A percentile compares a stretch with the other conserved stretches of the same genome.
Conservation (phyloP, 2,113 vertebrate genomes). For the Ochotona curzoniae region DNA sequence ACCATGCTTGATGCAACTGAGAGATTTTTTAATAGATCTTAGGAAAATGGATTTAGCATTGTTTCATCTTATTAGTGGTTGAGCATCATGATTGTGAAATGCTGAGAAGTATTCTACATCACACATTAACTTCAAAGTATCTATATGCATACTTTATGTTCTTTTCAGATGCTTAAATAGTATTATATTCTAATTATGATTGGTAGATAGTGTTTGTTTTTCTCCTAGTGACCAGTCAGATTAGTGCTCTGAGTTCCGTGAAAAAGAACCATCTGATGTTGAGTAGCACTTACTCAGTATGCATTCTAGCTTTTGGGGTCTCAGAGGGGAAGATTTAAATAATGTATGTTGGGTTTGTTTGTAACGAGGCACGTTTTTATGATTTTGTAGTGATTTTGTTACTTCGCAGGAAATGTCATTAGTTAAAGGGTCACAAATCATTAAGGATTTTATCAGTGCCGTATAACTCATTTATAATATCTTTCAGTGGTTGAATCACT, state of each 20-base stretch:
- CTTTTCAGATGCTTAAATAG: conserved; percentile 64
- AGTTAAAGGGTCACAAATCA: conserved; percentile 66
- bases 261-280: conserved; percentile 25
- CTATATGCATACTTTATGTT: conserved; percentile 66
- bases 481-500: conserved; percentile 43
- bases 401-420: conserved; percentile 67
- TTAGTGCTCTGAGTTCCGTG: not conserved
- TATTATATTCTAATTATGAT: conserved; percentile 70
- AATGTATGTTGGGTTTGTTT: conserved; percentile 63
- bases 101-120: conserved; percentile 68
- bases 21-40: conserved; percentile 59
- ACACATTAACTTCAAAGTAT: conserved; percentile 53
- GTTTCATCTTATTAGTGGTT: conserved; percentile 61
- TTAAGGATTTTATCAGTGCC: conserved; percentile 54
- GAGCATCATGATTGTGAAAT: conserved; percentile 35
- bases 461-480: conserved; percentile 42
- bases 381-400: conserved; percentile 71
- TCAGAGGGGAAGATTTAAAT: conserved; percentile 73
- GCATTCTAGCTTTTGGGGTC: conserved; percentile 52
- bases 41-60: conserved; percentile 63
- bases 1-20: conserved; percentile 68
- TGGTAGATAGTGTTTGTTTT: conserved; percentile 67
- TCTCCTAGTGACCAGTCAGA: conserved; percentile 31
- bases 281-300: conserved; percentile 37
- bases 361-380: conserved; percentile 57